Evolutionary conservation across 1,140 invertebrate genomes (phyloP).

Genomic region (Cherax destructor): DNA sequence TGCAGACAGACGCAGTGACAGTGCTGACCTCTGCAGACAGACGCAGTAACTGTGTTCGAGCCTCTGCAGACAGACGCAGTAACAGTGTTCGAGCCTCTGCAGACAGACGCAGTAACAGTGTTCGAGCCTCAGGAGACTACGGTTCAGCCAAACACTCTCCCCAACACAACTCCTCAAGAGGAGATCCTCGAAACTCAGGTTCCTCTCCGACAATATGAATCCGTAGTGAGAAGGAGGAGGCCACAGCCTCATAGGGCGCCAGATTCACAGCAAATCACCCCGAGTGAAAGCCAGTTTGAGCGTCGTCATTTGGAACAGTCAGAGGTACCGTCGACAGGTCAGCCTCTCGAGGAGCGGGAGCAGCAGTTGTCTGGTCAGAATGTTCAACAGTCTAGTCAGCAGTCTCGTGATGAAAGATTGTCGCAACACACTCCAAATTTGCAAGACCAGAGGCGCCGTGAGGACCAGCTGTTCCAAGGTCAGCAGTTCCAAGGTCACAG

Average conservation of each 20-base stretch:
- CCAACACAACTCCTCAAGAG: neutral
- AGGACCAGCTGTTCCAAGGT: neutral
- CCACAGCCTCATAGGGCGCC: constrained; percentile 23
- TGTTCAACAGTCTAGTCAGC: neutral
- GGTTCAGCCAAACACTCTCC: no score
- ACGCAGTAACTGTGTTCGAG: no score
- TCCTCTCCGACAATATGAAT: neutral
- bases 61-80: no score
- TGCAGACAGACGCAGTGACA: no score
- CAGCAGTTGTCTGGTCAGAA: neutral
- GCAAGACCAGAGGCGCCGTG: neutral
- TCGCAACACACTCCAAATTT: neutral
- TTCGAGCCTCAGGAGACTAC: no score
- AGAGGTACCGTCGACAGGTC: neutral
- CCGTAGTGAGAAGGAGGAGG: neutral
- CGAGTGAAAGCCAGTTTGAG: neutral
- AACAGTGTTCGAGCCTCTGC: no score
- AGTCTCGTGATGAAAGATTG: neutral
- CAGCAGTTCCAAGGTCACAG: neutral
- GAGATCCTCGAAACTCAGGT: neutral
- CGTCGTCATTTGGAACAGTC: neutral
- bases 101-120: no score
- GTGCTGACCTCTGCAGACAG: no score
- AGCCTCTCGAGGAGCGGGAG: neutral
- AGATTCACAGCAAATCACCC: neutral